Evolutionary conservation across 2,113 vertebrate genomes (phyloP), one percentile per base, ranked within the genome.

Genomic region (Percopsis transmontana): DNA sequence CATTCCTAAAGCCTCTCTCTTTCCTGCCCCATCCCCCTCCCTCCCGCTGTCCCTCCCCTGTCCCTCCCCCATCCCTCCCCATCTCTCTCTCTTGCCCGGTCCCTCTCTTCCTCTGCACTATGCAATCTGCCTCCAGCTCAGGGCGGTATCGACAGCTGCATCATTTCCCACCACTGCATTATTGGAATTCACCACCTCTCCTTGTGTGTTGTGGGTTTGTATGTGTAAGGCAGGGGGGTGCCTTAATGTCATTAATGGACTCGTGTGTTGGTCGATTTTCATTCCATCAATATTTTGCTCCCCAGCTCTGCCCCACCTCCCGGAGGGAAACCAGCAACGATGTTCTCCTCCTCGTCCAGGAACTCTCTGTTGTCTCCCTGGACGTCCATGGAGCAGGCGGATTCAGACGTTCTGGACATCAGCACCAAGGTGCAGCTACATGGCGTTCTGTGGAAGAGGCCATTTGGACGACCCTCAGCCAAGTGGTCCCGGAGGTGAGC

Each of bases 401-500:
- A 98, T 82, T 86, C 92, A 0, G 94, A 97, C 20, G 92, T 87
- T 54, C 74, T 98, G 92, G 96, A 97, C 84, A 94, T 98, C 90
- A 98, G 95, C 91, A 98, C 95, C 85, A 98, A 98, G 87, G 97
- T 99, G 91, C 97, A 99, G 91, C 92, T 98, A 52, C 94, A 96
- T 0, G 97, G 97, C 0, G 94, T 99, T 40, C 92, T 98, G 86
- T 99, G 97, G 97, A 99, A 99, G 86, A 94, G 95, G 89, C 95
- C 97, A 2, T 97, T 98, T 0, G 97, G 95, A 80, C 94, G 95
- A 16, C 93, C 94, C 0, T 98, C 97, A 0, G 93, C 95, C 83
- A 99, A 98, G 71, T 98, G 97, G 97, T 96, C 97, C 68, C 93
- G 94, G 84, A 95, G 97, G 97, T 99, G 91, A 83, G 87, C n/a